Evolutionary conservation across 2,113 vertebrate genomes (phyloP), one percentile per base, ranked within the genome.

Genomic region (Myotis brandtii): DNA sequence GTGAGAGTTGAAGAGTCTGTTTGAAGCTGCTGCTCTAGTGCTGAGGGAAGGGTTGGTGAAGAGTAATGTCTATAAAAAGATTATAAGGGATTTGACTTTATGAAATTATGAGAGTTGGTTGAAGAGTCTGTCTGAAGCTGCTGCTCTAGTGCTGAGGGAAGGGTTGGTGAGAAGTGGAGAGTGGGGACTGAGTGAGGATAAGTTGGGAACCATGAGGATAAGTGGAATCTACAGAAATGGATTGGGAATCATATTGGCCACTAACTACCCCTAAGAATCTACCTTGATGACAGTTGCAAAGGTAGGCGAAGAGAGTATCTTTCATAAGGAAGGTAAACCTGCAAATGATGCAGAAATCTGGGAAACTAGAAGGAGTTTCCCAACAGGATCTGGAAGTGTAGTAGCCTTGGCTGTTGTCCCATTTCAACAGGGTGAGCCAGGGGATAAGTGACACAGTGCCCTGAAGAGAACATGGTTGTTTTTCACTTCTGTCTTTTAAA

Each of bases 401-500:
- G 2, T 2, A 2, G 6, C 46, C 1, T 48, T 3, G n/a, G 32
- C 37, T 34, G 1, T 40, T 46, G n/a, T 13, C 12, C 16, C 30
- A 5, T 73, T 79, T 40, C 40, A 54, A 34, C 18, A 66, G 34
- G n/a, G 9, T 17, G 12, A 92, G n/a, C 43, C 80, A 83, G 43
- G 25, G 25, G 8, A 20, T 81, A 43, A 46, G 18, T 34, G 59
- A 67, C 25, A 30, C 2, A 16, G 32, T 30, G 73, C 54, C 30
- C 7, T 32, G 25, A 9, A 40, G n/a, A 91, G 2, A 37, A 18
- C 3, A 0, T 25, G 8, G 32, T 8, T 48, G 25, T 34, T 20
- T 25, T 50, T 86, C 40, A 30, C 12, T 43, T 54, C 48, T 75
- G 23, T 43, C 10, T 48, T 79, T 34, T 48, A 48, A 23, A 37